Evolutionary conservation across 2,888 invertebrate genomes (phyloP).

Genomic region (Andricus curvator): DNA sequence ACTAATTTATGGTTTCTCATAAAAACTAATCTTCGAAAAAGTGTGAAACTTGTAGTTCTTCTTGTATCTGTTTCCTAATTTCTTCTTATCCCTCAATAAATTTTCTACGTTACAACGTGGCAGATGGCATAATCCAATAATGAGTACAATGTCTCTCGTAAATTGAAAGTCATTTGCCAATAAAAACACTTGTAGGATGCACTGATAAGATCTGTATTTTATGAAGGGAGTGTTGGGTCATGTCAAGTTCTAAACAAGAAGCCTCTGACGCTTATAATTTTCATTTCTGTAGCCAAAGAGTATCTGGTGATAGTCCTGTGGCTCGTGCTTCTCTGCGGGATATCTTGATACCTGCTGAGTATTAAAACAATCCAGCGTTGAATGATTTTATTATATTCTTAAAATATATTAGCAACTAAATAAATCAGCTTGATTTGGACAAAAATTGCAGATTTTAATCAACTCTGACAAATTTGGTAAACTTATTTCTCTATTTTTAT

Average conservation of each 20-base stretch:
- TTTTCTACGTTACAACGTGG: background rate
- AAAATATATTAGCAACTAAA: background rate
- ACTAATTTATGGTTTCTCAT: background rate
- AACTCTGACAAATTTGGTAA: background rate
- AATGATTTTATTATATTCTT: constrained; percentile 11
- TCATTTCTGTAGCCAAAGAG: constrained; percentile 10
- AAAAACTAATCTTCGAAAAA: background rate
- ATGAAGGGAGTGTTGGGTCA: background rate
- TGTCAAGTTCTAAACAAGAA: constrained; percentile 32
- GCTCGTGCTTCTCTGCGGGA: constrained; percentile 30
- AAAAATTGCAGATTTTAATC: background rate
- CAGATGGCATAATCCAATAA: background rate
- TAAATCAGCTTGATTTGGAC: background rate
- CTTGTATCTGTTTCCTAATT: background rate
- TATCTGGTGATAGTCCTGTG: constrained; percentile 24
- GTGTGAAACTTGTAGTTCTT: no score
- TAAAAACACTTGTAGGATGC: background rate
- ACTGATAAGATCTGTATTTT: background rate
- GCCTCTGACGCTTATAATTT: constrained; percentile 10
- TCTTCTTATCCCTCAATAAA: background rate
- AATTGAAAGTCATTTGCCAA: background rate
- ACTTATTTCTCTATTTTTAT: background rate
- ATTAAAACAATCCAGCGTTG: constrained; percentile 1
- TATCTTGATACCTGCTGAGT: constrained; percentile 22
- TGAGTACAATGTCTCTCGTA: background rate